Base-by-base conservation (phyloP, 2,888 invertebrate species). In the Callinectes sapidus region DNA sequence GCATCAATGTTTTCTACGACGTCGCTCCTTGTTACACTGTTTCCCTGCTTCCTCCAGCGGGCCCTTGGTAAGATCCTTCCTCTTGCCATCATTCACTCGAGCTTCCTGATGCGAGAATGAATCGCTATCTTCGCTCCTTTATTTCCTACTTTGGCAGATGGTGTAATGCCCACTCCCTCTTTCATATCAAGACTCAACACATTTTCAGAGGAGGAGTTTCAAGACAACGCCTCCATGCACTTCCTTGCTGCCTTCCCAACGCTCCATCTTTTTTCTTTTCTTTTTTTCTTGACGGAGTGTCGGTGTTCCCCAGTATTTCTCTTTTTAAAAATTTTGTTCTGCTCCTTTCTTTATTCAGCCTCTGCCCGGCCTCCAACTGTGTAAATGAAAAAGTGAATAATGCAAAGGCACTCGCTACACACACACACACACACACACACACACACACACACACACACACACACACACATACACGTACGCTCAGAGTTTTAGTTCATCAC, bases 341-440 rank as follows among this genome's bases (percentile, higher is more conserved):
- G 35, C 35, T 81, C 23, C 23, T 16, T 81, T 81, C 32, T 81
- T 81, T 35, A 81, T 35, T 81, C 81, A 81, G 81, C 81, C 81
- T 32, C 35, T 32, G 81, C 32, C 35, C 6, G 71, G 14, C 81
- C 16, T 35, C 35, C 35, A 81, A 35, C 81, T 35, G 81, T 81
- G 81, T 81, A 81, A 81, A 81, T 81, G 81, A 81, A 81, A 35
- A 81, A 81, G 81, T 81, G 32, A 35, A 81, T 81, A 81, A 81
- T 81, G 81, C 81, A 81, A n/a, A 81, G 35, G 81, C 81, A 35
- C 81, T 1, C 81, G 16, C 81, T 10, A 35, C 35, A 81, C 81
- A 81, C 35, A 81, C 81, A 81, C 35, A 81, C 81, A 81, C 35
- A 81, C 35, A 81, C 35, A 81, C 81, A 81, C 16, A 81, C 81